A percentile compares a stretch with the other conserved stretches of the same genome.
Evolutionary conservation across 1,140 invertebrate species (phyloP).

Genomic region (Forficula auricularia): DNA sequence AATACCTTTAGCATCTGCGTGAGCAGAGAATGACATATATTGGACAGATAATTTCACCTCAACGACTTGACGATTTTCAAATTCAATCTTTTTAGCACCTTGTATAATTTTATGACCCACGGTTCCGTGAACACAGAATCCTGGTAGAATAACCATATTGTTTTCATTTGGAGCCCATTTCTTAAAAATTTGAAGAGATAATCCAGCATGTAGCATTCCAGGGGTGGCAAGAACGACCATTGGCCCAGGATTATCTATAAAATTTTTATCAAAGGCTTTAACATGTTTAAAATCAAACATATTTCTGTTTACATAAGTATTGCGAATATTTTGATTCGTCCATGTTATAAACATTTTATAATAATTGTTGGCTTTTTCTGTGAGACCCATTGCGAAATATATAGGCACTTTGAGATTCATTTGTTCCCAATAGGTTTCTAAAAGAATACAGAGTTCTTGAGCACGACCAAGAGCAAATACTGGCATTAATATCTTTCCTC

Average conservation of each 20-base stretch:
- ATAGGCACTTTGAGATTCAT: conserved; percentile 97
- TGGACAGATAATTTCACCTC: conserved; percentile 97
- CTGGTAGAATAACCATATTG: conserved; percentile 99
- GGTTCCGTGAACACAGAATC: conserved; percentile 96
- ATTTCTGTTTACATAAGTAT: conserved; percentile 97
- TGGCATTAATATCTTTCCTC: conserved; percentile 94
- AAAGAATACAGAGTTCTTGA: conserved; percentile 93
- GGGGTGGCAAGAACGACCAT: conserved; percentile 99
- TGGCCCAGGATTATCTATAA: conserved; percentile 92
- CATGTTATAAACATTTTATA: conserved; percentile 99
- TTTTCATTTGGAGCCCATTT: conserved; percentile 97
- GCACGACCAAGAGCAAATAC: conserved; percentile 97
- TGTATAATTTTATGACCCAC: conserved; percentile 94
- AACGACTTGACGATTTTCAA: conserved; percentile 82
- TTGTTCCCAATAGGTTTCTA: conserved; percentile 95
- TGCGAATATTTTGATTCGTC: conserved; percentile 99
- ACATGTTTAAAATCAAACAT: conserved; percentile 99
- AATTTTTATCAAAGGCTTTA: conserved; percentile 89
- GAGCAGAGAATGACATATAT: conserved; percentile 99
- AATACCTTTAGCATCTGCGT: conserved; percentile 99
- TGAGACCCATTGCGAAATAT: conserved; percentile 94
- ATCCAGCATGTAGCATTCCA: conserved; percentile 96
- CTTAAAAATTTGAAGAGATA: conserved; percentile 95
- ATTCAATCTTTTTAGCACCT: conserved; percentile 87
- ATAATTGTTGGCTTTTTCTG: conserved; percentile 97